Evolutionary conservation across 2,797 vertebrate species (phyloP), one percentile per base, ranked within the genome.

Genomic region (Mormyrops boulengeri): DNA sequence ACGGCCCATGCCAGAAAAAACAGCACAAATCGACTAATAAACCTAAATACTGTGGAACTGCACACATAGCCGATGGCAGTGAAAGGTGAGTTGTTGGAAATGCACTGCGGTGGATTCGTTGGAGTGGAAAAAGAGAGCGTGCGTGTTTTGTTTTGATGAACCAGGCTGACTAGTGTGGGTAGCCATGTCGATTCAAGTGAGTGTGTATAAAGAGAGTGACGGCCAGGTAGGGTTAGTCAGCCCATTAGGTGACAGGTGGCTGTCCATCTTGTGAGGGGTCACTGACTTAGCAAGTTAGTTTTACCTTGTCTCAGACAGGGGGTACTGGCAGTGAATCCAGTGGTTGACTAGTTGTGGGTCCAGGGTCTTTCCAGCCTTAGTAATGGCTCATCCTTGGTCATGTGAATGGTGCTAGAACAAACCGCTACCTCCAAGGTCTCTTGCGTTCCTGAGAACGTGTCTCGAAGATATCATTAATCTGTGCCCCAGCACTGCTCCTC

Each of bases 11-110:
- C 86, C 86, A 90, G 73, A n/a, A 26, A 88, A 88, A 90, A 52
- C 87, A 88, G 41, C 69, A 50, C 47, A 88, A 60, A 88, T 17
- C 30, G 52, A 69, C 85, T 88, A 82, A 80, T 88, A 47, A 84
- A 88, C 69, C 80, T 34, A 57, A 88, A 60, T 49, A 44, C 50
- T 57, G 62, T 26, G 53, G 62, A 87, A 44, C 60, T 88, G 44
- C 55, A 55, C 89, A 87, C 17, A 22, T 47, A 66, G 77, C 41
- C 17, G 41, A 47, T 19, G 77, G 41, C 77, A 3, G 77, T 47
- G 77, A 47, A 82, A 82, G 77, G 77, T 22, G 41, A 82, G 77
- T 34, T 82, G 17, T 47, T 82, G 77, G 77, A 82, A 82, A 82
- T 47, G 77, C 41, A 11, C 41, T 3, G 6, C n/a, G 41, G 77